A percentile compares a stretch with the other conserved stretches of the same genome.
These are phyloP conservation scores for Naja naja DNA, from an alignment of 2,113 vertebrate species.

Conservation along the genomic window DNA sequence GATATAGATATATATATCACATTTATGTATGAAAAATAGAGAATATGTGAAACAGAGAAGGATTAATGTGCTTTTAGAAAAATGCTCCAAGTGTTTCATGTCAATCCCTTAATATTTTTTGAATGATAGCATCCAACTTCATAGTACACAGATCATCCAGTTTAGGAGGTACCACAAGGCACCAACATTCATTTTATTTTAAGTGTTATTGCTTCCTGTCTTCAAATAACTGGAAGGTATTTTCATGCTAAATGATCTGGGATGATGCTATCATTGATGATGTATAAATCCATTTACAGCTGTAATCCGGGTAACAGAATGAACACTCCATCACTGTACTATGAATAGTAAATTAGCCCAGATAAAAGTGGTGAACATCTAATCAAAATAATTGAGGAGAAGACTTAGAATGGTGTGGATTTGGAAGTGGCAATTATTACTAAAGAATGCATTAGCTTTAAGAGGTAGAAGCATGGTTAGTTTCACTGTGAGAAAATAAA, in stretches of 20 bases:
- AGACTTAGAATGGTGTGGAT: constrained; percentile 71
- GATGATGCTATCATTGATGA: constrained; percentile 63
- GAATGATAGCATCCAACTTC: not conserved
- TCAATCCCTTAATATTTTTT: constrained; percentile 9
- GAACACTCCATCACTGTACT: constrained; percentile 76
- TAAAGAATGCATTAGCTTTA: constrained; percentile 75
- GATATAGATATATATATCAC: not conserved
- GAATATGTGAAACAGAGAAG: not conserved
- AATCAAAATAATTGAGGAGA: constrained; percentile 73
- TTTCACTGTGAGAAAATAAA: constrained; percentile 63
- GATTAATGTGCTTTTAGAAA: not conserved
- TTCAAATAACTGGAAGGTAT: constrained; percentile 62
- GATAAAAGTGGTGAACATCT: constrained; percentile 76
- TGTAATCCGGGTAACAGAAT: constrained; percentile 76
- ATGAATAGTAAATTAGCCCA: constrained; percentile 79
- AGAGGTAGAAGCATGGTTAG: constrained; percentile 37
- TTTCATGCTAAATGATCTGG: constrained; percentile 58
- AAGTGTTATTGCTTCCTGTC: constrained; percentile 46
- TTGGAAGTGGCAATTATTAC: constrained; percentile 70
- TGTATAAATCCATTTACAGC: constrained; percentile 75
- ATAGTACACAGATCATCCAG: constrained; percentile 1
- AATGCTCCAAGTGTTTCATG: constrained; percentile 10
- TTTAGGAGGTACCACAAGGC: constrained; percentile 25
- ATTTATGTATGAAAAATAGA: not conserved
- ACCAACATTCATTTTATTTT: constrained; percentile 20